Percentiles rank a stretch among this genome's conserved stretches.
These are phyloP conservation scores for Parnassius smintheus DNA, from an alignment of 2,888 invertebrate genomes.

Conservation along the genomic window DNA sequence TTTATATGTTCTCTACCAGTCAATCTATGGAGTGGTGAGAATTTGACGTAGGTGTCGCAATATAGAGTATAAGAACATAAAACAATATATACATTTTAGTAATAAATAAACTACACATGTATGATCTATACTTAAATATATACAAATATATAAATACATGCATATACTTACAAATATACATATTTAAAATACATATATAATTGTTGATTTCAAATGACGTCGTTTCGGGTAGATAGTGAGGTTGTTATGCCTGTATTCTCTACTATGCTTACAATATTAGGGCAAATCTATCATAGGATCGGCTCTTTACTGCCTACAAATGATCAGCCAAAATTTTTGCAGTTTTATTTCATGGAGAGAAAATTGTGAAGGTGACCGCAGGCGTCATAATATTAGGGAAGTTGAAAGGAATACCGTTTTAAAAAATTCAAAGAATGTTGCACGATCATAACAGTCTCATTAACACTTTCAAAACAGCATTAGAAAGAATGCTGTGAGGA, in stretches of 20 bases:
- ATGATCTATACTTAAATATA: too few relatives aligned
- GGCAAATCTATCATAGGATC: background rate
- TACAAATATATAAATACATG: too few relatives aligned
- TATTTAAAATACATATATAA: conserved; percentile 10
- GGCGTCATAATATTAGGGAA: background rate
- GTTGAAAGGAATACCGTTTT: background rate
- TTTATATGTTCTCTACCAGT: too few relatives aligned
- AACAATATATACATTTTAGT: too few relatives aligned
- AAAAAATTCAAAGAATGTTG: background rate
- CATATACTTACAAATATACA: too few relatives aligned
- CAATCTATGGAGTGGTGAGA: too few relatives aligned
- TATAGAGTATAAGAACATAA: too few relatives aligned
- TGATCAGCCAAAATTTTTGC: background rate
- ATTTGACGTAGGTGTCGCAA: too few relatives aligned
- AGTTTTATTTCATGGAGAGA: background rate
- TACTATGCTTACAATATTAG: background rate
- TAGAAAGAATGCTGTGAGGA: conserved; percentile 38
- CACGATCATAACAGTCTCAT: conserved; percentile 26
- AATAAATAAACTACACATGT: too few relatives aligned
- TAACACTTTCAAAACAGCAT: conserved; percentile 39
- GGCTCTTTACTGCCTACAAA: too few relatives aligned
- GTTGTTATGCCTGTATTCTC: background rate
- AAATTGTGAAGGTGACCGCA: background rate
- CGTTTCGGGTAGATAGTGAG: background rate
- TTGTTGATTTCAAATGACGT: background rate